Percentiles rank a stretch among this genome's conserved stretches.
phyloP scores from a whole-genome alignment of 1,140 invertebrate species.

The Cylas formicarius region DNA sequence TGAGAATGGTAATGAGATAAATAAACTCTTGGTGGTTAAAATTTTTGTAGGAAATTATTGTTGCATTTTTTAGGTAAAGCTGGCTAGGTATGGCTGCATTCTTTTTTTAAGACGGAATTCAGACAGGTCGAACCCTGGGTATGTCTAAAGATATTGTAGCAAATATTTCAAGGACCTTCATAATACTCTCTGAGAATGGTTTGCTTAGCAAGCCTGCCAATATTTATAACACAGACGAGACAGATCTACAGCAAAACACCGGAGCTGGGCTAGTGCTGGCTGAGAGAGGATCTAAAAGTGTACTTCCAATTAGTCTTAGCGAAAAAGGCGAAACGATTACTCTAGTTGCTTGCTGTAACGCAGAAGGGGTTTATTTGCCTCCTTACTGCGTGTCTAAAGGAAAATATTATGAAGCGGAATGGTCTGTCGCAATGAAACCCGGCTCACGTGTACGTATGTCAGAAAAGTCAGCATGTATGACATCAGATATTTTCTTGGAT shows the following conservation, averaged over 20 bases:
- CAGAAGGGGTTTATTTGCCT: constrained; percentile 32
- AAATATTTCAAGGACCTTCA: constrained; percentile 22
- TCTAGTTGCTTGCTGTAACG: constrained; percentile 31
- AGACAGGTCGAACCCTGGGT: constrained; percentile 16
- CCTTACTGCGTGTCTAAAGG: constrained; percentile 35
- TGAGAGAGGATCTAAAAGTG: constrained; percentile 35
- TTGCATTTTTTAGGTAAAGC: constrained; percentile 1
- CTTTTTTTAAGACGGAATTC: constrained; percentile 7
- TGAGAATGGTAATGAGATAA: constrained; percentile 25
- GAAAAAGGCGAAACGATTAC: constrained; percentile 39
- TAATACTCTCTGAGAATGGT: constrained; percentile 19
- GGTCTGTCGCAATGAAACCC: constrained; percentile 35
- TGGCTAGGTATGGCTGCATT: constrained; percentile 3
- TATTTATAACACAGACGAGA: constrained; percentile 33
- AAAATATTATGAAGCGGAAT: constrained; percentile 35
- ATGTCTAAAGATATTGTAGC: constrained; percentile 27
- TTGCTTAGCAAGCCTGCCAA: constrained; percentile 27
- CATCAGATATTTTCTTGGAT: constrained; percentile 35
- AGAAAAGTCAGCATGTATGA: constrained; percentile 39
- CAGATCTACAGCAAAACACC: constrained; percentile 34
- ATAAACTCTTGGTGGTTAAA: too few species aligned
- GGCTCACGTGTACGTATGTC: constrained; percentile 35
- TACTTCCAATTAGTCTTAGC: constrained; percentile 29
- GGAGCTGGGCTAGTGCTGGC: constrained; percentile 33
- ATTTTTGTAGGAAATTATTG: too few species aligned